Base-by-base conservation (phyloP, 2,888 invertebrate species). In the Vesta saturnalis region DNA sequence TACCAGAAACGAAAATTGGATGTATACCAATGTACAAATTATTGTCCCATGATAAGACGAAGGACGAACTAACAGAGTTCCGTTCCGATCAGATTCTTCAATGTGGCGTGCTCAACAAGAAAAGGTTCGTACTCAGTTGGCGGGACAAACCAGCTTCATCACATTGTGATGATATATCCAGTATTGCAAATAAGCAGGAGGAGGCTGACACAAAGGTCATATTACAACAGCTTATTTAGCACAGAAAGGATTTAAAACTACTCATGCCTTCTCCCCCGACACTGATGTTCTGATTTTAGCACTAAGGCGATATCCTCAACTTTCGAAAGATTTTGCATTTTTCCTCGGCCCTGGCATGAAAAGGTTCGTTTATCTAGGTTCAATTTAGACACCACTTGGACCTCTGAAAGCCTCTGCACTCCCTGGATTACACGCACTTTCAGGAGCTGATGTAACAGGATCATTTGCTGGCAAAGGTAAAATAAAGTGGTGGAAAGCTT, bases 381-480 rank as follows among this genome's bases (percentile, higher is more conserved):
- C 58, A 35, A 58, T 58, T 22, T 35, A 58, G 8, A 58, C 15
- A 15, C 5, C 58, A 23, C 58, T 58, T 30, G 39, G 58, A 58
- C 39, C n/a, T n/a, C n/a, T n/a, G n/a, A n/a, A n/a, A n/a, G n/a
- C n/a, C n/a, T n/a, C n/a, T n/a, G n/a, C n/a, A n/a, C n/a, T n/a
- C n/a, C n/a, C n/a, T n/a, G n/a, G n/a, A n/a, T n/a, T n/a, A n/a
- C n/a, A n/a, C n/a, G n/a, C n/a, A n/a, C n/a, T n/a, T n/a, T n/a
- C n/a, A n/a, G n/a, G n/a, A n/a, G n/a, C n/a, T n/a, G n/a, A n/a
- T n/a, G n/a, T n/a, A n/a, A n/a, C n/a, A n/a, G n/a, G n/a, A n/a
- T n/a, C n/a, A n/a, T n/a, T n/a, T n/a, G n/a, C n/a, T n/a, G n/a
- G n/a, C n/a, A n/a, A n/a, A n/a, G n/a, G n/a, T n/a, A n/a, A n/a